Conservation (phyloP, 2,797 vertebrate species). For the Rhinoraja longicauda region DNA sequence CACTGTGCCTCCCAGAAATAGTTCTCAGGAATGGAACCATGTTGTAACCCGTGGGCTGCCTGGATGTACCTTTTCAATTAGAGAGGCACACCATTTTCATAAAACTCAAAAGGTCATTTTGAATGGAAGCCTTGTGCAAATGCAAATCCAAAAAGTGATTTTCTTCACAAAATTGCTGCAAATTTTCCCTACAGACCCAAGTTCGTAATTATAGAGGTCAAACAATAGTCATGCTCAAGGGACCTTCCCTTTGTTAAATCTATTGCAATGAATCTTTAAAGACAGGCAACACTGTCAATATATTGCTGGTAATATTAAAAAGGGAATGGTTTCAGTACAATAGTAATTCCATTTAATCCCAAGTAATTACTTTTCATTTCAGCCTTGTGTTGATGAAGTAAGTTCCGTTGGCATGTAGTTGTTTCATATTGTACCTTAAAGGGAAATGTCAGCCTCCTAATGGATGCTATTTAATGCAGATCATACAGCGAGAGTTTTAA, state of each 20-base stretch:
- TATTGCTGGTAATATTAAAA: background rate
- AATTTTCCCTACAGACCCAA: background rate
- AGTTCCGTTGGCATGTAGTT: background rate
- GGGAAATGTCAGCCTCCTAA: background rate
- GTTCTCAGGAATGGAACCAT: no score
- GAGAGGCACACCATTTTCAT: background rate
- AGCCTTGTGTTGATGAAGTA: background rate
- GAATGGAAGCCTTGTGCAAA: background rate
- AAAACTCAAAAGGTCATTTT: background rate
- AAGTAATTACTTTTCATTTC: constrained; percentile 2
- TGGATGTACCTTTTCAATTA: background rate
- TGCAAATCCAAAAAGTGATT: background rate
- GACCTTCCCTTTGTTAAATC: background rate
- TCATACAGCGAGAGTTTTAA: background rate
- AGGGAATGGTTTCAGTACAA: background rate
- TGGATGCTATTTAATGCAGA: background rate
- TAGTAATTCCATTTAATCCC: background rate
- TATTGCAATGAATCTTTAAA: background rate
- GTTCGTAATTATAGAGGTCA: background rate
- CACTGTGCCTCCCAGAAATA: no score
- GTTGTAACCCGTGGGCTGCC: no score
- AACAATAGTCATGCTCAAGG: background rate
- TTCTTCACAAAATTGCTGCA: background rate
- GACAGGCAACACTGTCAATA: background rate
- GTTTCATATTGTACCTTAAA: background rate